Base-by-base conservation (phyloP, 2,888 invertebrate genomes). In the Buathra laborator region DNA sequence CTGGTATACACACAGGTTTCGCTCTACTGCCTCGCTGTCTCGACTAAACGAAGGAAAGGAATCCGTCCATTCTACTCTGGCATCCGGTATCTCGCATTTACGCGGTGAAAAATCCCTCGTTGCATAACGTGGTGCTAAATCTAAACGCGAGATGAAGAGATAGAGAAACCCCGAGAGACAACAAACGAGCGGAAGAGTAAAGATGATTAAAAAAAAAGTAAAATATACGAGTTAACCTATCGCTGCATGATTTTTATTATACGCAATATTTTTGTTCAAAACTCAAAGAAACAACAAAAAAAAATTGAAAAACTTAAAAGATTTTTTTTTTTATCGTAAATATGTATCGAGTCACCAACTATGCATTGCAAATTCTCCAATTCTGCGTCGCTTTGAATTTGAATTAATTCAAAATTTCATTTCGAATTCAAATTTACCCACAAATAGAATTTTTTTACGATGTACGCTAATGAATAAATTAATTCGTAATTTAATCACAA, bases 1-100 rank as follows among this genome's bases (percentile, higher is more conserved):
- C 37, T 37, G 37, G 37, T n/a, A n/a, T 48, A 48, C 48, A 48
- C 48, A 12, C 48, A 37, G 48, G 9, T 48, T 48, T 14, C 48
- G n/a, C 48, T 14, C 48, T n/a, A 12, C 12, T 80, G 46, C 44
- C 14, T 66, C 29, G 64, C 10, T 62, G 82, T 32, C 19, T 19
- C 29, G 74, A 19, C 48, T 29, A 29, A 71, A 77, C 66, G 56
- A 72, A 80, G 81, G 56, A 82, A 77, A 82, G 32, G 44, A 67
- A 67, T 67, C 29, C 37, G 48, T 59, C 9, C 16, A 56, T 51
- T 71, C 51, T 53, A 2, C 14, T 14, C 37, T 3, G 53, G 24
- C 48, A 37, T 71, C 24, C 71, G 32, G 19, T 24, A 43, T 19
- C 48, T 83, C 80, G 80, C 16, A 46, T 56, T 32, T 37, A 71